Evolutionary conservation across 2,113 vertebrate species (phyloP).

Genomic region (Centropus unirufus): DNA sequence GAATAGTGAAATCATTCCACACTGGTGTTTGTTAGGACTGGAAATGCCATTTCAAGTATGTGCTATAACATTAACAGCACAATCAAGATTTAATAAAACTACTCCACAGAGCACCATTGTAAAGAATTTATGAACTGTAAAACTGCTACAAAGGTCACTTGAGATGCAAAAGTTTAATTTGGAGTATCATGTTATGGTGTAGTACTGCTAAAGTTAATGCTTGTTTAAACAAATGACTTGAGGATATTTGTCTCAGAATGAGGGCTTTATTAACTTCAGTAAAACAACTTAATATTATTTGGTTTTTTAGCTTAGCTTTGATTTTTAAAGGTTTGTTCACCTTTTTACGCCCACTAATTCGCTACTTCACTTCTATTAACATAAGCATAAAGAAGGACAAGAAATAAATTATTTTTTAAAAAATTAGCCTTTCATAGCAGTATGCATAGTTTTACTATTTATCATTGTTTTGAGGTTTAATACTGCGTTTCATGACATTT

Average conservation of each 20-base stretch:
- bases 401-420: not conserved
- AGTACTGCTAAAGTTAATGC: slow-evolving; percentile 60
- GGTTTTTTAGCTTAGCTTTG: slow-evolving; percentile 15
- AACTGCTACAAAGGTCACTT: slow-evolving; percentile 77
- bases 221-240: slow-evolving; percentile 76
- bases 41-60: slow-evolving; percentile 64
- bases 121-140: slow-evolving; percentile 81
- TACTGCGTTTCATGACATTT: not conserved
- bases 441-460: not conserved
- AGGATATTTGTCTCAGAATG: slow-evolving; percentile 72
- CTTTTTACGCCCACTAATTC: slow-evolving; percentile 14
- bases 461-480: not conserved
- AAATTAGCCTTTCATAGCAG: not conserved
- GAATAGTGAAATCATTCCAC: not conserved
- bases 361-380: not conserved
- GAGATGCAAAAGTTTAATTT: slow-evolving; percentile 82
- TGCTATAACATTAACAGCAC: slow-evolving; percentile 68
- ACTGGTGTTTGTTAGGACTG: slow-evolving; percentile 53
- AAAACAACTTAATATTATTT: slow-evolving; percentile 54
- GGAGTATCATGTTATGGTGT: slow-evolving; percentile 73
- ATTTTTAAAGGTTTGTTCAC: slow-evolving; percentile 9
- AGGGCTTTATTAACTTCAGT: slow-evolving; percentile 63
- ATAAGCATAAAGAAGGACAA: not conserved
- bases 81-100: slow-evolving; percentile 80
- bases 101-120: slow-evolving; percentile 69